Evolutionary conservation across 2,113 vertebrate genomes (phyloP).

Genomic region (Microcebus tavaratra): DNA sequence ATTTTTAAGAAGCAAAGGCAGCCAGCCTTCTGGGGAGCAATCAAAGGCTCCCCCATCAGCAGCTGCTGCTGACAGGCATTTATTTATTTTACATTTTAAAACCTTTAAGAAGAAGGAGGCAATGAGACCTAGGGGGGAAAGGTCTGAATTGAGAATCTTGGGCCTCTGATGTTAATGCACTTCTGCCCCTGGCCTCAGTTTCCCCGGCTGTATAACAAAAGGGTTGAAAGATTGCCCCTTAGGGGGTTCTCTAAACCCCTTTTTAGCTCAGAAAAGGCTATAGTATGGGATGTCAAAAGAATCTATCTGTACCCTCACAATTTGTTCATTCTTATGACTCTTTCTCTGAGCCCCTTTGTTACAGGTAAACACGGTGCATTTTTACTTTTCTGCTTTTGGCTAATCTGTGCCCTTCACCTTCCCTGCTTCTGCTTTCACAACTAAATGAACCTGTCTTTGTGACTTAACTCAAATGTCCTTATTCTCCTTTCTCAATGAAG

Average conservation of each 20-base stretch:
- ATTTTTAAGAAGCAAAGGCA: background rate
- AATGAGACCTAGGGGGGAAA: background rate
- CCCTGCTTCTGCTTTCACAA: background rate
- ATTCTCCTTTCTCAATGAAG: background rate
- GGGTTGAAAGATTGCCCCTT: background rate
- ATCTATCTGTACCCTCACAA: background rate
- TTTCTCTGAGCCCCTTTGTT: background rate
- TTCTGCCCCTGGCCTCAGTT: background rate
- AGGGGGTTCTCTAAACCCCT: background rate
- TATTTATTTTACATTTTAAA: slow-evolving; percentile 54
- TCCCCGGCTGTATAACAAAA: background rate
- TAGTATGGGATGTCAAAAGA: background rate
- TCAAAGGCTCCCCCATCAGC: background rate
- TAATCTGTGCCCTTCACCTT: background rate
- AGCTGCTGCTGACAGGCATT: background rate
- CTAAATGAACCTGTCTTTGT: background rate
- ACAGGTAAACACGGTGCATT: background rate
- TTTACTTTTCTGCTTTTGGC: background rate
- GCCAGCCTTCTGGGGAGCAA: background rate
- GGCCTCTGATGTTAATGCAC: background rate
- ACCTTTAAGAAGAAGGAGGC: background rate
- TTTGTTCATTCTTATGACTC: background rate
- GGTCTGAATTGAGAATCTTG: background rate
- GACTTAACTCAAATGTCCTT: background rate
- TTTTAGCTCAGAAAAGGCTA: background rate